Base-by-base conservation (phyloP, 2,888 invertebrate species). In the Microctonus hyperodae region DNA sequence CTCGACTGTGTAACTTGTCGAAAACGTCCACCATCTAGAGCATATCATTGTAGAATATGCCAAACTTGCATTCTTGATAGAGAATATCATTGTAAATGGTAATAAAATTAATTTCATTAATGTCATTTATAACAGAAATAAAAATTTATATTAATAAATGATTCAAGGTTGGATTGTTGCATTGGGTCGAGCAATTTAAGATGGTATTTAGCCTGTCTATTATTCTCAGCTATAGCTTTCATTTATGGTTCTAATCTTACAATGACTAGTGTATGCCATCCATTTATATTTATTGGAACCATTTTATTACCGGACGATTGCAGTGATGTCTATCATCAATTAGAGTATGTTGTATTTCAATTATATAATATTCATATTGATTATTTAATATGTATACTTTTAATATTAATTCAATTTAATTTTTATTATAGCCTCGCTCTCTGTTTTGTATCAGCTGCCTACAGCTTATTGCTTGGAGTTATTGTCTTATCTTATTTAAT, bases 201-300 rank as follows among this genome's bases (percentile, higher is more conserved):
- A 60, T 91, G 90, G 83, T 96, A 93, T 80, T 79, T 95, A 58
- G 82, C 87, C 60, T 90, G 92, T 22, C 86, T 93, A 67, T 76
- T 90, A 57, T 88, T 90, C 75, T 90, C 90, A 5, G 85, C 91
- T 63, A 85, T 87, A 16, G 89, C 92, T 28, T 85, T 94, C 62
- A 76, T 91, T 50, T 90, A 92, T 81, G 93, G 93, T 53, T 89
- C 92, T 4, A 92, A 95, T 84, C 86, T 96, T 60, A 92, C 93
- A 1, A 85, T 96, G 73, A 95, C 95, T 0, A 92, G 94, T n/a
- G 89, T 96, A 0, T 95, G 96, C 78, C 93, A 94, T 83, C 94
- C 95, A 0, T 90, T 90, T 76, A 87, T 88, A 76, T 84, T 91
- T 48, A 87, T 89, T 76, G 89, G 88, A 59, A 86, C 88, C 60